phyloP scores from a whole-genome alignment of 2,113 vertebrate genomes.

The Eulemur rufifrons region DNA sequence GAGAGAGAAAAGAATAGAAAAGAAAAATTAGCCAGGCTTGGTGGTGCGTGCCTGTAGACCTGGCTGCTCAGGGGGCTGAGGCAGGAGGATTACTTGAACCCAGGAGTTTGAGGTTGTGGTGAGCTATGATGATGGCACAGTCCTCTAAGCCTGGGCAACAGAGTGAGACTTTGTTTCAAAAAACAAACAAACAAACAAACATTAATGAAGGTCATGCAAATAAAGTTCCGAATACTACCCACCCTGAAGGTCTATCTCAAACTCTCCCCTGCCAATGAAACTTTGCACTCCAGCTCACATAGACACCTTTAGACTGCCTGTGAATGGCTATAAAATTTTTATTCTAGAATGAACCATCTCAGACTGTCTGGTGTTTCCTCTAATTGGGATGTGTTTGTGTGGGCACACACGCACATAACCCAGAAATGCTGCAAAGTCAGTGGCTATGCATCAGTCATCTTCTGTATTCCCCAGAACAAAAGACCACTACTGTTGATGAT shows the following conservation, averaged over 20 bases:
- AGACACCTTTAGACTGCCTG: neutral
- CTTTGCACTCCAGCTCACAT: neutral
- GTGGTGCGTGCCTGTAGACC: too few species aligned
- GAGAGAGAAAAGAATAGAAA: too few species aligned
- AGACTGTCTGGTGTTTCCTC: neutral
- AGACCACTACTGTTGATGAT: neutral
- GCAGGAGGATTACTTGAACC: too few species aligned
- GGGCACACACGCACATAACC: neutral
- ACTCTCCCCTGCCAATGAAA: neutral
- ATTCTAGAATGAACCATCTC: neutral
- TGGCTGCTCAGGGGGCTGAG: too few species aligned
- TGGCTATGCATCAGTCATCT: neutral
- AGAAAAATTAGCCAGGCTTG: too few species aligned
- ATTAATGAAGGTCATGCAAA: neutral
- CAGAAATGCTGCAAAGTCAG: neutral
- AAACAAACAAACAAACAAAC: too few species aligned
- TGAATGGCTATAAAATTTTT: neutral
- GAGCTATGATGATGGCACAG: too few species aligned
- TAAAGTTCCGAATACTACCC: neutral
- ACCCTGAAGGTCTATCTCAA: neutral
- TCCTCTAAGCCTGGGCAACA: too few species aligned
- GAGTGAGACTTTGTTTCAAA: too few species aligned
- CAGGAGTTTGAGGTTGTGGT: too few species aligned
- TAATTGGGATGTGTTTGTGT: neutral
- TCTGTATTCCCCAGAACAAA: neutral